Percentiles rank a stretch among this genome's conserved stretches.
phyloP scores from a whole-genome alignment of 2,888 invertebrate genomes.

The Scelioninae gen. 1 region DNA sequence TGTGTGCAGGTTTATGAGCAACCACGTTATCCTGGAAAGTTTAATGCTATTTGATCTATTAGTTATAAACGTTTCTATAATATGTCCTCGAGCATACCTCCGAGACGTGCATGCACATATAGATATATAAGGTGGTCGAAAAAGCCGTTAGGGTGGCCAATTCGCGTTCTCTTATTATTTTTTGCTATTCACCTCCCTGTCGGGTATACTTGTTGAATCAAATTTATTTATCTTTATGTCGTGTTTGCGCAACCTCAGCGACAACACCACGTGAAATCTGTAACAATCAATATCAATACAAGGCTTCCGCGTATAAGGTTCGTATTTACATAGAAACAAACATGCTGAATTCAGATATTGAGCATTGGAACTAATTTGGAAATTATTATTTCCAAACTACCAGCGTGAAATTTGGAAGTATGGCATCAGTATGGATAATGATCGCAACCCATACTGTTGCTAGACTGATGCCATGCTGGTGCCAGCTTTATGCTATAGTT shows the following conservation, averaged over 20 bases:
- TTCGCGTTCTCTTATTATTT: slow-evolving; percentile 25
- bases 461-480: too few relatives aligned
- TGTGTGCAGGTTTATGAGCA: slow-evolving; percentile 11
- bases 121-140: slow-evolving; percentile 31
- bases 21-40: slow-evolving; percentile 5
- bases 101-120: slow-evolving; percentile 27
- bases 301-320: slow-evolving; percentile 25
- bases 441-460: too few relatives aligned
- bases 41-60: slow-evolving; percentile 43
- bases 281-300: slow-evolving; percentile 22
- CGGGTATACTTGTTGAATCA: slow-evolving; percentile 39
- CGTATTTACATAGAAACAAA: slow-evolving; percentile 26
- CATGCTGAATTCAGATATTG: too few relatives aligned
- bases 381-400: too few relatives aligned
- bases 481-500: too few relatives aligned
- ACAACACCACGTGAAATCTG: slow-evolving; percentile 32
- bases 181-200: slow-evolving; percentile 38
- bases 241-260: slow-evolving; percentile 43
- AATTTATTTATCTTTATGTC: slow-evolving; percentile 45
- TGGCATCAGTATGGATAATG: too few relatives aligned
- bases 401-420: too few relatives aligned
- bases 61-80: slow-evolving; percentile 21
- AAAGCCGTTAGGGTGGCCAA: slow-evolving; percentile 46
- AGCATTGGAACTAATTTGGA: too few relatives aligned
- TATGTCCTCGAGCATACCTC: slow-evolving; percentile 28